Evolutionary conservation across 2,888 invertebrate genomes (phyloP).

Genomic region (Empis livida): DNA sequence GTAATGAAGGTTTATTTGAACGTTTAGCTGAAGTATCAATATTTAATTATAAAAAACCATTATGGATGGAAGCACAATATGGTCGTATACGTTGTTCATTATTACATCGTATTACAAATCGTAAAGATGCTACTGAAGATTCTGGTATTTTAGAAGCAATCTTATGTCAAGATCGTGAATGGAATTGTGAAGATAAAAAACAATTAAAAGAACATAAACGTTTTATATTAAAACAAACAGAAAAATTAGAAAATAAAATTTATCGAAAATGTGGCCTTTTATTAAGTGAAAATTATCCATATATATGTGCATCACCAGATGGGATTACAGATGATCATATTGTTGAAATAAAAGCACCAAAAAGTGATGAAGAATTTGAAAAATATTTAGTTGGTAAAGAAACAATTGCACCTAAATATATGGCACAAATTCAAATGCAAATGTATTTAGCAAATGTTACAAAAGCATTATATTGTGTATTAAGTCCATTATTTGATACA

Average conservation of each 20-base stretch:
- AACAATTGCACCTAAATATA: conserved; percentile 33
- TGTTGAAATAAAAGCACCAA: conserved; percentile 34
- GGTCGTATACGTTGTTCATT: conserved; percentile 32
- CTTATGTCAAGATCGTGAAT: conserved; percentile 30
- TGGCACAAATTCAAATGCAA: conserved; percentile 35
- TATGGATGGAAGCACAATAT: conserved; percentile 32
- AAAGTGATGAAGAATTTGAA: conserved; percentile 35
- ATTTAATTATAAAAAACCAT: conserved; percentile 24
- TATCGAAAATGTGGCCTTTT: conserved; percentile 30
- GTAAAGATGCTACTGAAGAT: conserved; percentile 26
- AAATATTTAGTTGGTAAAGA: conserved; percentile 31
- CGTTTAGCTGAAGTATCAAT: conserved; percentile 25
- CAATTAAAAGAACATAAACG: conserved; percentile 33
- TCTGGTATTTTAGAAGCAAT: conserved; percentile 26
- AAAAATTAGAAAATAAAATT: conserved; percentile 31
- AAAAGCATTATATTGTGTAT: conserved; percentile 32
- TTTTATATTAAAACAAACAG: conserved; percentile 33
- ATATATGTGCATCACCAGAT: conserved; percentile 30
- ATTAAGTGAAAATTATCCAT: conserved; percentile 29
- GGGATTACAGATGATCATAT: conserved; percentile 34
- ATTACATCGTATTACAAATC: conserved; percentile 26
- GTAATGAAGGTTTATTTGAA: conserved; percentile 26
- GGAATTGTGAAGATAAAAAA: conserved; percentile 24
- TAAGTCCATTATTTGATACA: conserved; percentile 33
- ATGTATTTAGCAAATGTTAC: conserved; percentile 34